phyloP scores from a whole-genome alignment of 2,888 invertebrate genomes.

The Myathropa florea region DNA sequence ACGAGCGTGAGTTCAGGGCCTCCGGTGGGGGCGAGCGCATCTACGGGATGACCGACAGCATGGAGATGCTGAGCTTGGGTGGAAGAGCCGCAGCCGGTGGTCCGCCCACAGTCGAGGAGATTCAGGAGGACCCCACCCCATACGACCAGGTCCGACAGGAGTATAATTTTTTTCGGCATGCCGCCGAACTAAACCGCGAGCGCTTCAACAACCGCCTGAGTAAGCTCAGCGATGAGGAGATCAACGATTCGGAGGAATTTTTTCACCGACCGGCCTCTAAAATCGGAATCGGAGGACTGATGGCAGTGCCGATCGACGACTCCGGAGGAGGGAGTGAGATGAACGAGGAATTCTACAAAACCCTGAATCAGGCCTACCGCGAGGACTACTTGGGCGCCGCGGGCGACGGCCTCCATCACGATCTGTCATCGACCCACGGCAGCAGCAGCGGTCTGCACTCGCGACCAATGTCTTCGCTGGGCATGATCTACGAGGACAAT shows the following conservation, averaged over 20 bases:
- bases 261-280: slow-evolving; percentile 78
- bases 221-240: slow-evolving; percentile 59
- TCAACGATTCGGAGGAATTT: slow-evolving; percentile 75
- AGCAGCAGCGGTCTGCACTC: slow-evolving; percentile 79
- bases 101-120: slow-evolving; percentile 40
- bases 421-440: slow-evolving; percentile 55
- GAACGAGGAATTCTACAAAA: slow-evolving; percentile 93
- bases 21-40: slow-evolving; percentile 49
- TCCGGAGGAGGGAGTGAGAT: slow-evolving; percentile 82
- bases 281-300: slow-evolving; percentile 74
- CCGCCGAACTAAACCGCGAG: slow-evolving; percentile 73
- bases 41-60: slow-evolving; percentile 59
- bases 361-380: slow-evolving; percentile 92
- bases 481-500: slow-evolving; percentile 93
- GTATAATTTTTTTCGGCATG: slow-evolving; percentile 75
- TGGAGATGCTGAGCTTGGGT: slow-evolving; percentile 54
- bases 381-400: slow-evolving; percentile 83
- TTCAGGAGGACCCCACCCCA: slow-evolving; percentile 26
- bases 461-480: slow-evolving; percentile 87
- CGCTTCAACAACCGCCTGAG: slow-evolving; percentile 49
- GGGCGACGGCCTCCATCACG: slow-evolving; percentile 74
- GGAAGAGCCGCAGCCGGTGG: not conserved
- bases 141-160: slow-evolving; percentile 68
- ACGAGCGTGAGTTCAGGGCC: slow-evolving; percentile 75
- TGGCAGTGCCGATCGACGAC: slow-evolving; percentile 77